Evolutionary conservation across 2,113 vertebrate species (phyloP).

Genomic region (Rhinolophus ferrumequinum): DNA sequence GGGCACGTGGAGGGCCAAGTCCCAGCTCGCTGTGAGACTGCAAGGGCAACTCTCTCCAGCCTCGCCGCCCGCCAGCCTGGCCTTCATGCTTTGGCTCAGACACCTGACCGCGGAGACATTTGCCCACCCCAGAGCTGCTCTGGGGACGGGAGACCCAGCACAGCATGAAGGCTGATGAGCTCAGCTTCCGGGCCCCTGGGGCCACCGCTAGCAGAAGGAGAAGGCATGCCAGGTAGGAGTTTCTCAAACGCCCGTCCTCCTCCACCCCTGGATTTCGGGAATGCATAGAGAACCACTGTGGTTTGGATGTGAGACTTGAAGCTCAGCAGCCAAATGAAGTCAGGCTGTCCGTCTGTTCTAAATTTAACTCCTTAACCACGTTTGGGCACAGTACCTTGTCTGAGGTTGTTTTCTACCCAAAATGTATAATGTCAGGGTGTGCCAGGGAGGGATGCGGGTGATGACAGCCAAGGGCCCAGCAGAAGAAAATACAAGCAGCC

Average conservation of each 20-base stretch:
- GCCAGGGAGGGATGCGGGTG: constrained; percentile 50
- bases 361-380: constrained; percentile 79
- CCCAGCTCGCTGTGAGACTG: neutral
- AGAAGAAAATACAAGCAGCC: constrained; percentile 61
- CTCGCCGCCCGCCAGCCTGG: neutral
- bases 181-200: neutral
- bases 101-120: neutral
- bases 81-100: neutral
- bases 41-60: neutral
- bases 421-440: constrained; percentile 76
- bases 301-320: constrained; percentile 73
- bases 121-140: neutral
- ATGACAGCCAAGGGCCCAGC: constrained; percentile 47
- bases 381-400: constrained; percentile 79
- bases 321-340: constrained; percentile 78
- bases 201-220: neutral
- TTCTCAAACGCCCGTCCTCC: constrained; percentile 38
- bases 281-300: constrained; percentile 77
- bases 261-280: constrained; percentile 69
- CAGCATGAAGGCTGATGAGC: neutral
- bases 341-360: constrained; percentile 79
- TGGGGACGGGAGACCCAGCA: neutral
- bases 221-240: constrained; percentile 62
- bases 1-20: neutral
- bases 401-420: constrained; percentile 78